Evolutionary conservation across 37 sponge, comb jelly and placozoan species (phyloP).

Genomic region (Beroe ovata): DNA sequence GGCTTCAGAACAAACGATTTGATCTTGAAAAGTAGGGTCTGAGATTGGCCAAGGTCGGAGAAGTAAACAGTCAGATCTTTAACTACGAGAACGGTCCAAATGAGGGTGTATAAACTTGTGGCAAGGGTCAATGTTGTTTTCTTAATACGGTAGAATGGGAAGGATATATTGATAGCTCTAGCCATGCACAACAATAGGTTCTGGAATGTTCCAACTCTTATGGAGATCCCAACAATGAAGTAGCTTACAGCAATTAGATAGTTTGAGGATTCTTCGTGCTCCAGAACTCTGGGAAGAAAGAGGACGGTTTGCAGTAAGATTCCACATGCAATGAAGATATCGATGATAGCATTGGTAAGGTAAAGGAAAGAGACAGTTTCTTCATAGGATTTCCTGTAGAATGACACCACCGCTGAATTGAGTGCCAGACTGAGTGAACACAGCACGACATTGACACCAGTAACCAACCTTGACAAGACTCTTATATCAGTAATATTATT

Average conservation of each 20-base stretch:
- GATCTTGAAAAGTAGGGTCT: not conserved
- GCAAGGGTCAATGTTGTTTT: not conserved
- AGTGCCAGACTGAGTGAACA: not conserved
- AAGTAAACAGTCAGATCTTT: too few relatives aligned
- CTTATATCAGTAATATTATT: not conserved
- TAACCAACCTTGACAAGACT: not conserved
- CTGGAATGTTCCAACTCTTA: not conserved
- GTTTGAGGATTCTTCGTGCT: not conserved
- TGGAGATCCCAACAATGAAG: not conserved
- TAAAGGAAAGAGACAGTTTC: not conserved
- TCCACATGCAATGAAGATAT: not conserved
- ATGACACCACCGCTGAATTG: not conserved
- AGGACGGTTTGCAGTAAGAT: not conserved
- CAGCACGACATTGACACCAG: not conserved
- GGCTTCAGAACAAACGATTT: conserved; percentile 21
- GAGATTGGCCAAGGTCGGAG: too few relatives aligned
- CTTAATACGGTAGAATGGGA: conserved; percentile 12
- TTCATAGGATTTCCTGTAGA: not conserved
- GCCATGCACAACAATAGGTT: conserved; percentile 8
- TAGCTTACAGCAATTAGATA: not conserved
- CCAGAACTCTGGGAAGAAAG: not conserved
- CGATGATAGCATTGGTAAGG: not conserved
- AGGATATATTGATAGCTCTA: not conserved
- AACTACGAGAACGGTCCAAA: not conserved
- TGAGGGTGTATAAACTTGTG: not conserved